Evolutionary conservation across 1,140 invertebrate species (phyloP).

Genomic region (Bombus sibiricus): DNA sequence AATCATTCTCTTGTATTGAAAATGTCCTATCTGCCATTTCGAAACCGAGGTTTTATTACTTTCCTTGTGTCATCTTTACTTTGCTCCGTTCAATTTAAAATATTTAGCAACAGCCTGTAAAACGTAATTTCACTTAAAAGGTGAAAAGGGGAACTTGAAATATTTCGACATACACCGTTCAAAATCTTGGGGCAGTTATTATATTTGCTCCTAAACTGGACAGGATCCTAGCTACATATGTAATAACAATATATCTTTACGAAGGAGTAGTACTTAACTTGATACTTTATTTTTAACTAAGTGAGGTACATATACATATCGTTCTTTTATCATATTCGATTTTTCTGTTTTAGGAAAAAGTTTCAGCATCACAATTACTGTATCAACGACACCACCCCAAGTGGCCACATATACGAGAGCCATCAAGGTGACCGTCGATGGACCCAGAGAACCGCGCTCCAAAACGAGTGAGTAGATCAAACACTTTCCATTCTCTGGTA

Average conservation of each 20-base stretch:
- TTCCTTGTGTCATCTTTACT: too few species aligned
- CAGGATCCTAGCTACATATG: neutral
- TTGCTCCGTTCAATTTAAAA: too few species aligned
- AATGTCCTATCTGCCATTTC: too few species aligned
- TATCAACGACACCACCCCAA: conserved; percentile 95
- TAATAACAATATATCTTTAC: neutral
- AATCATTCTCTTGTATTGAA: too few species aligned
- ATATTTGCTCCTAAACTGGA: neutral
- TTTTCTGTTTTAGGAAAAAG: conserved; percentile 93
- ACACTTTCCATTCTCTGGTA: conserved; percentile 41
- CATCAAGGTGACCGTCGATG: conserved; percentile 99
- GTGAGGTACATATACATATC: too few species aligned
- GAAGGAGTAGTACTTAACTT: neutral
- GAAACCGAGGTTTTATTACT: neutral
- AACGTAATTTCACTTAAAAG: too few species aligned
- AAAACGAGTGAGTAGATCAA: conserved; percentile 94
- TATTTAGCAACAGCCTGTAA: too few species aligned
- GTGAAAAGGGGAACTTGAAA: too few species aligned
- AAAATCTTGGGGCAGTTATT: too few species aligned
- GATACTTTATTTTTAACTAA: too few species aligned
- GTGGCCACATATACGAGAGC: conserved; percentile 97
- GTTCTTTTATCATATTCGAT: conserved; percentile 1
- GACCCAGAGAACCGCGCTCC: conserved; percentile 97
- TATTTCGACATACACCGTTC: too few species aligned
- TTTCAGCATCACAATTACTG: conserved; percentile 97